phyloP scores from a whole-genome alignment of 2,113 vertebrate species.

The Boleophthalmus pectinirostris region DNA sequence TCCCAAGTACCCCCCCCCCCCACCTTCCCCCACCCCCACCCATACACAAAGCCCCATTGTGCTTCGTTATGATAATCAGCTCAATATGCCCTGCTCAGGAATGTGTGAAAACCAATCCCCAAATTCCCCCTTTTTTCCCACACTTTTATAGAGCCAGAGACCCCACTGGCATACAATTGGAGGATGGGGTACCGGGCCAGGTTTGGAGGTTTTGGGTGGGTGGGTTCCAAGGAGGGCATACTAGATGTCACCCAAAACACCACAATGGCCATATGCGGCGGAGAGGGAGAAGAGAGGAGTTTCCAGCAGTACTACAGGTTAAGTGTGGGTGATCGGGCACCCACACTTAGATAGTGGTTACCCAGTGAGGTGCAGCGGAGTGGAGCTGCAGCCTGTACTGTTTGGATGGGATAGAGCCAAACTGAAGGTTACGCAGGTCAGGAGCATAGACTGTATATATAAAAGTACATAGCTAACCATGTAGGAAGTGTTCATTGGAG shows the following conservation, averaged over 20 bases:
- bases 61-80: conserved; percentile 79
- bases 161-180: conserved; percentile 73
- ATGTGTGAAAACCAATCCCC: conserved; percentile 73
- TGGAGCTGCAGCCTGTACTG: conserved; percentile 48
- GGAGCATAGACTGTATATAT: too few species aligned
- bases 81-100: conserved; percentile 79
- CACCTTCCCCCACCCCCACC: too few species aligned
- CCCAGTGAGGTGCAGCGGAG: conserved; percentile 28
- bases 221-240: conserved; percentile 36
- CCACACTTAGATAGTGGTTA: conserved; percentile 57
- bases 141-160: conserved; percentile 63
- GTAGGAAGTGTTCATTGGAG: too few species aligned
- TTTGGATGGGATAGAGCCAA: conserved; percentile 44
- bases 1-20: conserved; percentile 63
- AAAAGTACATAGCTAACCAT: too few species aligned
- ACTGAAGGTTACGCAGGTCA: conserved; percentile 33
- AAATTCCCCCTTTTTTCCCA: conserved; percentile 67
- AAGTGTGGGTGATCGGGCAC: conserved; percentile 52
- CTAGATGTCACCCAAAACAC: conserved; percentile 63
- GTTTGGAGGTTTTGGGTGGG: conserved; percentile 14
- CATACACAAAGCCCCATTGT: conserved; percentile 78
- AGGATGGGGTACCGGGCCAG: conserved; percentile 10
- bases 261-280: conserved; percentile 51
- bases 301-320: conserved; percentile 58
- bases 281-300: conserved; percentile 43